phyloP scores from a whole-genome alignment of 2,797 vertebrate genomes.

The Platyrinchus mystaceus region DNA sequence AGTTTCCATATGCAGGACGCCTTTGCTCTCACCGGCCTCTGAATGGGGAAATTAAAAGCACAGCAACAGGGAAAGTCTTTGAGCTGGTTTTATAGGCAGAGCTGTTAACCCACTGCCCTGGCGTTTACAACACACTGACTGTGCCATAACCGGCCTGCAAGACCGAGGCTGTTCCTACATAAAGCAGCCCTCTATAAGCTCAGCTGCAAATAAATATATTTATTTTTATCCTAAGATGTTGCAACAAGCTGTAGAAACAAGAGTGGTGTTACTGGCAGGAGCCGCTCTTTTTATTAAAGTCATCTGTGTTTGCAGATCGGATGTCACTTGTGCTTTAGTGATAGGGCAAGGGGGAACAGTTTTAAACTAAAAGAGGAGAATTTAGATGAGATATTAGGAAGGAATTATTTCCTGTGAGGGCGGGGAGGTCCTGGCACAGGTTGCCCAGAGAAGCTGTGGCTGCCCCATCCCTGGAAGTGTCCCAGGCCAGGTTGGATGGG shows the following conservation, averaged over 20 bases:
- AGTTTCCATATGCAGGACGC: slow-evolving; percentile 12
- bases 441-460: background rate
- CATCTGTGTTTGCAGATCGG: background rate
- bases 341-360: background rate
- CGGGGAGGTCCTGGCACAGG: background rate
- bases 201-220: background rate
- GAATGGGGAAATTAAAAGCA: background rate
- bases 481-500: background rate
- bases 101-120: background rate
- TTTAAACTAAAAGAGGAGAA: background rate
- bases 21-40: background rate
- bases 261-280: background rate
- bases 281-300: background rate
- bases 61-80: slow-evolving; percentile 34
- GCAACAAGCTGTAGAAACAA: background rate
- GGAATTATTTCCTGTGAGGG: background rate
- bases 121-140: background rate
- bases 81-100: slow-evolving; percentile 50
- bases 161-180: background rate
- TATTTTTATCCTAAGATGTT: background rate
- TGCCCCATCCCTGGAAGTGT: background rate
- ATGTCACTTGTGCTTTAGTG: background rate
- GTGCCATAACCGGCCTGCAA: background rate
- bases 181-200: slow-evolving; percentile 39
- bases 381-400: background rate